These are phyloP conservation scores for Eutrigla gurnardus DNA, from an alignment of 2,797 vertebrate species.

Conservation along the genomic window DNA sequence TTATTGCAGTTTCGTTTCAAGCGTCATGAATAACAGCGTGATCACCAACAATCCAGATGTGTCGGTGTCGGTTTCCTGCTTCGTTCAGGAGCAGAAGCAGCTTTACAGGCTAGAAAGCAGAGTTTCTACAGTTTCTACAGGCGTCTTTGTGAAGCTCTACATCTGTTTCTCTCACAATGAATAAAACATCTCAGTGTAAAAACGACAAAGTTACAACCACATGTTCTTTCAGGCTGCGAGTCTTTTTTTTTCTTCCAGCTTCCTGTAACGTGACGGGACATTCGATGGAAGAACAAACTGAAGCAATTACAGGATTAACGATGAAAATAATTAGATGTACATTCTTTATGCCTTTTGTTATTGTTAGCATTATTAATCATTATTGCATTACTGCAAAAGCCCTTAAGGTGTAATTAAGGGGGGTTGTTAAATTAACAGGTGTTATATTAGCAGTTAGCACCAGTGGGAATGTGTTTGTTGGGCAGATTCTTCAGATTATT, in stretches of 20 bases:
- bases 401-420: conserved; percentile 5
- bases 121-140: not conserved
- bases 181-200: not conserved
- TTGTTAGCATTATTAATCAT: not conserved
- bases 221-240: not conserved
- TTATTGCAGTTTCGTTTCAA: conserved; percentile 66
- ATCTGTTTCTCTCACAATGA: not conserved
- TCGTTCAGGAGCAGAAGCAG: conserved; percentile 1
- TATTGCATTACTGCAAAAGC: conserved; percentile 6
- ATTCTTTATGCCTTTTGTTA: conserved; percentile 4
- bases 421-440: not conserved
- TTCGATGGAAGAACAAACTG: conserved; percentile 37
- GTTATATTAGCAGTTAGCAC: conserved; percentile 5
- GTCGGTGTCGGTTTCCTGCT: conserved; percentile 11
- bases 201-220: not conserved
- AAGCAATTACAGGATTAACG: not conserved
- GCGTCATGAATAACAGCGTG: conserved; percentile 31
- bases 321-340: not conserved
- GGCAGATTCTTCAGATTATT: not conserved
- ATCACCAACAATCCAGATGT: conserved; percentile 55
- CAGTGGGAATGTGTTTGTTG: not conserved
- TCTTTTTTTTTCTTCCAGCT: not conserved
- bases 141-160: conserved; percentile 14
- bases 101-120: not conserved
- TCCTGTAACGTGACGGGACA: conserved; percentile 29